These are phyloP conservation scores for Cheilosia scutellata DNA, from an alignment of 2,888 invertebrate genomes.

Conservation along the genomic window DNA sequence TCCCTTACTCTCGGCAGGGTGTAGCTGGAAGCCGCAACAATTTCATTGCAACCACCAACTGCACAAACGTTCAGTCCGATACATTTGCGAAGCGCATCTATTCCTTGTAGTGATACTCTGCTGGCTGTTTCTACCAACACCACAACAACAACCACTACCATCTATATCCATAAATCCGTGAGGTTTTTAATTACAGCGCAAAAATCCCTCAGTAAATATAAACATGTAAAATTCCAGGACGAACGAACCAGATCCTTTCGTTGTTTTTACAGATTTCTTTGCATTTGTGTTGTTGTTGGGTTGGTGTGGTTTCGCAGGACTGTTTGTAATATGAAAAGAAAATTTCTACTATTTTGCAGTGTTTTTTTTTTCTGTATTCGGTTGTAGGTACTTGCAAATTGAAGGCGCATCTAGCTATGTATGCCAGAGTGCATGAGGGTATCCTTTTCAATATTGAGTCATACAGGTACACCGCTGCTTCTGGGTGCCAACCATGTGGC, in stretches of 20 bases:
- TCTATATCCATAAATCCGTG: slow-evolving; percentile 71
- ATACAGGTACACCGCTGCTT: slow-evolving; percentile 38
- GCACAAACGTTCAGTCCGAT: slow-evolving; percentile 57
- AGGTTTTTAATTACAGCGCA: slow-evolving; percentile 74
- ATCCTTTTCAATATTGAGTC: slow-evolving; percentile 72
- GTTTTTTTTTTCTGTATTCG: slow-evolving; percentile 8
- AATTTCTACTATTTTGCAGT: slow-evolving; percentile 38
- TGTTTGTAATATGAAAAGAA: slow-evolving; percentile 55
- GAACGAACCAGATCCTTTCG: slow-evolving; percentile 57
- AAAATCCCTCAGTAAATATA: slow-evolving; percentile 69
- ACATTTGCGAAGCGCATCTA: slow-evolving; percentile 55
- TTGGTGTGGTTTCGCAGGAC: slow-evolving; percentile 18
- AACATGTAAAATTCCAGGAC: slow-evolving; percentile 60
- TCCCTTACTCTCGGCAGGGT: background rate
- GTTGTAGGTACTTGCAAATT: slow-evolving; percentile 43
- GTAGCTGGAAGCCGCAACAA: slow-evolving; percentile 47
- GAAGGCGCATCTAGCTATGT: slow-evolving; percentile 41
- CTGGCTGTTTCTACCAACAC: slow-evolving; percentile 4
- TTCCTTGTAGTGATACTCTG: background rate
- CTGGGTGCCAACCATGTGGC: background rate
- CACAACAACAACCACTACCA: slow-evolving; percentile 30
- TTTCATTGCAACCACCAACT: slow-evolving; percentile 64
- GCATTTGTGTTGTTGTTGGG: slow-evolving; percentile 31
- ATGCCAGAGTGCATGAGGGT: slow-evolving; percentile 47
- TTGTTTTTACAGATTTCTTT: slow-evolving; percentile 64